A percentile compares a stretch with the other conserved stretches of the same genome.
These are phyloP conservation scores for Hypanus sabinus DNA, from an alignment of 2,113 vertebrate species.

Conservation along the genomic window DNA sequence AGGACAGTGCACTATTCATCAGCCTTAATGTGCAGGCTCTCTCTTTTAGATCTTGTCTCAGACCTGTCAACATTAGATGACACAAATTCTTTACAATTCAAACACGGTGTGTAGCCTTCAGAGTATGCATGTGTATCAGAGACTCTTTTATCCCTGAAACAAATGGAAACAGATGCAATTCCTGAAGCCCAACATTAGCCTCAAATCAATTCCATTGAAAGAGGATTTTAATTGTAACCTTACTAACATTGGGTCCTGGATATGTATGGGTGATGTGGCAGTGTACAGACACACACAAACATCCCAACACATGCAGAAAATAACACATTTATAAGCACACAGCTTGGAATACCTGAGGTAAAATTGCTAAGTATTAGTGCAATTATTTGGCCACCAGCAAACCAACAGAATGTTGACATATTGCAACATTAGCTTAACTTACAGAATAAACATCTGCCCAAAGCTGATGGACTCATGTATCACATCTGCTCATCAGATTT, in stretches of 20 bases:
- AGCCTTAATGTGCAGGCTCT: neutral
- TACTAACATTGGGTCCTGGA: neutral
- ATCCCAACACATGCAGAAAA: conserved; percentile 4
- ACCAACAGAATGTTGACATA: neutral
- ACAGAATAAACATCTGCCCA: neutral
- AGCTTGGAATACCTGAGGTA: neutral
- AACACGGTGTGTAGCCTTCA: neutral
- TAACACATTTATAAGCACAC: conserved; percentile 14
- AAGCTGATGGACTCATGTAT: neutral
- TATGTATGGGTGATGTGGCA: neutral
- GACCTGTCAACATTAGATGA: neutral
- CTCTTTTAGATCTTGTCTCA: neutral
- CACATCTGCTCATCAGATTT: neutral
- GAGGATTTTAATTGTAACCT: neutral
- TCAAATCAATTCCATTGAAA: neutral
- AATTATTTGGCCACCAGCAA: neutral
- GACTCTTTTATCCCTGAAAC: neutral
- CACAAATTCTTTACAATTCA: neutral
- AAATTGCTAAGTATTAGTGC: too few relatives aligned
- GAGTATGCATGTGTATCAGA: neutral
- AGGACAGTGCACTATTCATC: conserved; percentile 20
- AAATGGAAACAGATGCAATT: conserved; percentile 28
- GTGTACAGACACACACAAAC: neutral
- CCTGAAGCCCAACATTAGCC: neutral
- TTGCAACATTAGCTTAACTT: neutral